A percentile compares a stretch with the other conserved stretches of the same genome.
Evolutionary conservation across 1,140 invertebrate genomes (phyloP).

Genomic region (Drosophila elegans): DNA sequence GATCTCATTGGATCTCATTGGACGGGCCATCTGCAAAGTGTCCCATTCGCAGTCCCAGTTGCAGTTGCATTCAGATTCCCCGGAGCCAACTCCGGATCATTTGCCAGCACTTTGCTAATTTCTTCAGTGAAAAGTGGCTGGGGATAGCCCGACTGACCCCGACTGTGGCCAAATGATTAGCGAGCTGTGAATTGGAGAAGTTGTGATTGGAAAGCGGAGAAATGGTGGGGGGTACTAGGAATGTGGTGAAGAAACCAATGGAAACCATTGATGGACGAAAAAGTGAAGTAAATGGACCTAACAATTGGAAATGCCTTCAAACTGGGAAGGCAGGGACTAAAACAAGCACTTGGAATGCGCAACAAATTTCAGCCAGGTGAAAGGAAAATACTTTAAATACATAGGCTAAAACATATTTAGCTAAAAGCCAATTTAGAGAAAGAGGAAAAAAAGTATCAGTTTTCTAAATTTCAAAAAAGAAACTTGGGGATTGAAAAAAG

Average conservation of each 20-base stretch:
- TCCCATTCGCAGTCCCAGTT: neutral
- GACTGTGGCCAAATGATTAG: conserved; percentile 19
- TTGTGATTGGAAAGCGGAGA: conserved; percentile 19
- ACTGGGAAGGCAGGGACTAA: neutral
- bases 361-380: conserved; percentile 12
- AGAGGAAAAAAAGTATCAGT: no score
- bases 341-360: conserved; percentile 4
- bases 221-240: neutral
- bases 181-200: conserved; percentile 17
- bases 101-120: conserved; percentile 12
- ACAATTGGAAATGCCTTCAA: neutral
- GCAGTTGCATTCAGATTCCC: neutral
- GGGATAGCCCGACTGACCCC: conserved; percentile 12
- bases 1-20: neutral
- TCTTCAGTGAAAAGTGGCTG: neutral
- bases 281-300: conserved; percentile 12
- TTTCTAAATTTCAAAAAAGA: neutral
- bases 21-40: conserved; percentile 26
- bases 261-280: conserved; percentile 14
- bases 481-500: neutral
- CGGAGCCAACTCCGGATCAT: neutral
- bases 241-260: conserved; percentile 7
- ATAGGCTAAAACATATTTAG: neutral
- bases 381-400: conserved; percentile 11
- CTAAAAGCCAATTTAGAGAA: no score